Evolutionary conservation across 2,113 vertebrate genomes (phyloP).

Genomic region (Circaetus gallicus): DNA sequence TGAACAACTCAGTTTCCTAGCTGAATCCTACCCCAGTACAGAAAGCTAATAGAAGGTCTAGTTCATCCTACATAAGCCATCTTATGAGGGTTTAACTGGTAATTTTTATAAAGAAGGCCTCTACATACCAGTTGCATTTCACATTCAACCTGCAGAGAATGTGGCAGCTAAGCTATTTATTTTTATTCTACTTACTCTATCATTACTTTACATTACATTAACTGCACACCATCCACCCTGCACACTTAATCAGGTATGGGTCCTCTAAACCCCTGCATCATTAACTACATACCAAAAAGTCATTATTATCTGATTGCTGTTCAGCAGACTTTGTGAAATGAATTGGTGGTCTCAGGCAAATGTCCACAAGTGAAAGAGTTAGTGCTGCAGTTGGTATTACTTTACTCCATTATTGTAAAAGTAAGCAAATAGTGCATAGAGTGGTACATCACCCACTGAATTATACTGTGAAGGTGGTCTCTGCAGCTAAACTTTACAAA

Average conservation of each 20-base stretch:
- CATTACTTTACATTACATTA: conserved; percentile 32
- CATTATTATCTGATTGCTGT: conserved; percentile 47
- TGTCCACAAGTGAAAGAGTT: background rate
- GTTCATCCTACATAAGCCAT: background rate
- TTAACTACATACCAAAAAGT: conserved; percentile 27
- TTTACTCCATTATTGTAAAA: background rate
- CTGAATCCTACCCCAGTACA: background rate
- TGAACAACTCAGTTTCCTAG: background rate
- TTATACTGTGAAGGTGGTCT: background rate
- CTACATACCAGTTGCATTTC: background rate
- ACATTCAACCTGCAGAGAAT: background rate
- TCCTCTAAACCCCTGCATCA: background rate
- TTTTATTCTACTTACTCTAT: background rate
- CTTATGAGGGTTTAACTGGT: background rate
- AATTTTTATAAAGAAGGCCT: background rate
- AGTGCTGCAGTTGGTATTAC: background rate
- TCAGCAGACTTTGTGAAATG: conserved; percentile 23
- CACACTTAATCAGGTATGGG: conserved; percentile 27
- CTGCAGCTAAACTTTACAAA: background rate
- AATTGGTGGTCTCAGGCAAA: conserved; percentile 16
- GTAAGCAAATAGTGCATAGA: background rate
- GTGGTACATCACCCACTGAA: background rate
- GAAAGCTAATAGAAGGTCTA: background rate
- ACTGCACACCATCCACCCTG: background rate
- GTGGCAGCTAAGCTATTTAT: background rate